Evolutionary conservation across 2,888 invertebrate species (phyloP).

Genomic region (Nomada goodeniana): DNA sequence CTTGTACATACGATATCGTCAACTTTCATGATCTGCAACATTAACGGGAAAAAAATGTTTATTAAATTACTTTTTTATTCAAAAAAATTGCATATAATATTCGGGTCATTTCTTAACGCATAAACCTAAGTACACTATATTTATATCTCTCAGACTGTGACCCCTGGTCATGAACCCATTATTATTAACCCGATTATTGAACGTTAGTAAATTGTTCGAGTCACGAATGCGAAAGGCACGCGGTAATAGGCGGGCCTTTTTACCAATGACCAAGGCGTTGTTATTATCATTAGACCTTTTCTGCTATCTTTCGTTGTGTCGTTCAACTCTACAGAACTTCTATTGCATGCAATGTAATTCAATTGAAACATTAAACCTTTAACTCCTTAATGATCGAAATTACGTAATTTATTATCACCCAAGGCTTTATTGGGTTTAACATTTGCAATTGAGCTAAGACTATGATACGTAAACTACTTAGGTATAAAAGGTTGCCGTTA

Average conservation of each 20-base stretch:
- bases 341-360: constrained; percentile 54
- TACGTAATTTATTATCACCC: constrained; percentile 42
- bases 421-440: constrained; percentile 27
- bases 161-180: constrained; percentile 18
- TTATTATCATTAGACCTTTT: constrained; percentile 61
- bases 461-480: constrained; percentile 1
- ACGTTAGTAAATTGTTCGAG: constrained; percentile 61
- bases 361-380: constrained; percentile 44
- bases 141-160: neutral
- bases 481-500: neutral
- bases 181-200: constrained; percentile 60
- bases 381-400: constrained; percentile 49
- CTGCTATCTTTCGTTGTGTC: constrained; percentile 43
- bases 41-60: neutral
- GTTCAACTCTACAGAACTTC: constrained; percentile 50
- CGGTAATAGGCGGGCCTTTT: constrained; percentile 76
- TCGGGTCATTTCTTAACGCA: no score
- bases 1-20: constrained; percentile 91
- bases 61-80: neutral
- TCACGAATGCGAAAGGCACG: constrained; percentile 59
- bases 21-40: constrained; percentile 88
- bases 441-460: constrained; percentile 1
- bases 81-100: neutral
- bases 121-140: no score
- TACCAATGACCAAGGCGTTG: constrained; percentile 68